Percentiles rank a stretch among this genome's conserved stretches.
Conservation (phyloP, 2,888 invertebrate genomes). For the Agrotis ipsilon region DNA sequence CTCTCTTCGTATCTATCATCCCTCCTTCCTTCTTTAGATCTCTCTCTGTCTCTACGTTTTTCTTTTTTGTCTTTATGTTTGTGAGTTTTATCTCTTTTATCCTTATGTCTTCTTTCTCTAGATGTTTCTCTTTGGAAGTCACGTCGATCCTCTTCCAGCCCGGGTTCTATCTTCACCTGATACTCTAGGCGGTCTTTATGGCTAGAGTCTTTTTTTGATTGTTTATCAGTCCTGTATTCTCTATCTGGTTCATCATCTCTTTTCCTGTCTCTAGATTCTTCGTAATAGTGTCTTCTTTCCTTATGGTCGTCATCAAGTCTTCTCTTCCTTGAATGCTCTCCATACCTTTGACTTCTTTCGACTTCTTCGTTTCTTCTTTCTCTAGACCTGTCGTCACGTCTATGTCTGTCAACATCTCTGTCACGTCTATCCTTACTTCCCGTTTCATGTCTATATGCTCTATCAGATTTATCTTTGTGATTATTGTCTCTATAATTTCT, state of each 20-base stretch:
- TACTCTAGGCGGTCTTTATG: constrained; percentile 2
- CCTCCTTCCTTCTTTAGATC: constrained; percentile 31
- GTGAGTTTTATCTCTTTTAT: constrained; percentile 14
- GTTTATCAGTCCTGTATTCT: constrained; percentile 14
- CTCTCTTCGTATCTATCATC: constrained; percentile 26
- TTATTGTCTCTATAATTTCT: constrained; percentile 9
- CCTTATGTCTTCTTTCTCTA: constrained; percentile 15
- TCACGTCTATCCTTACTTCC: constrained; percentile 25
- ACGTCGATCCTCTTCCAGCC: not conserved
- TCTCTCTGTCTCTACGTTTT: constrained; percentile 31
- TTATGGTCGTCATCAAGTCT: constrained; percentile 3
- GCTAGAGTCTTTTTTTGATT: constrained; percentile 4
- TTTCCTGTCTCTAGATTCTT: constrained; percentile 7
- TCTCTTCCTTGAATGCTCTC: constrained; percentile 39
- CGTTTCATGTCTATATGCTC: constrained; percentile 11
- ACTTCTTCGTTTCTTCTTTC: constrained; percentile 20
- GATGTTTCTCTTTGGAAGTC: not conserved
- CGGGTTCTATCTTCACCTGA: constrained; percentile 10
- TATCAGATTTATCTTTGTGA: constrained; percentile 28
- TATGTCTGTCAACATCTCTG: constrained; percentile 22
- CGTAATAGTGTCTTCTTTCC: constrained; percentile 6
- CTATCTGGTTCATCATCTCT: constrained; percentile 3
- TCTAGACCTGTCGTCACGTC: constrained; percentile 22
- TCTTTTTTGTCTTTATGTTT: constrained; percentile 41
- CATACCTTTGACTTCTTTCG: constrained; percentile 3